Conservation (phyloP, 2,888 invertebrate genomes). For the Saturnia japonica region DNA sequence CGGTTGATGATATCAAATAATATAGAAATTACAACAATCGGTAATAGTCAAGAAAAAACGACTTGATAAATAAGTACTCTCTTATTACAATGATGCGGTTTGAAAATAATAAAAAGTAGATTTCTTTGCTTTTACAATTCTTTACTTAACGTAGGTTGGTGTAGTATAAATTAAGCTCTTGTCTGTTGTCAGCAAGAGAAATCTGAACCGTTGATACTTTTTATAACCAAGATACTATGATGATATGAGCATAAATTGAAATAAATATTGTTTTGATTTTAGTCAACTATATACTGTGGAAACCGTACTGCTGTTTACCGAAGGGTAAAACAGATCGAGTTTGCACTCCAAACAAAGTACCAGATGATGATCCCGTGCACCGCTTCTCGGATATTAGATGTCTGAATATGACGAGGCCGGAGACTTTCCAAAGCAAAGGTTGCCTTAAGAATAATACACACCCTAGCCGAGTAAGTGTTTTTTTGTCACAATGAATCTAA, state of each 20-base stretch:
- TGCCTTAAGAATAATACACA: slow-evolving; percentile 43
- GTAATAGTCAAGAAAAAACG: no score
- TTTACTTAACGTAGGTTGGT: no score
- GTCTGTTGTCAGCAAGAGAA: no score
- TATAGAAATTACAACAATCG: no score
- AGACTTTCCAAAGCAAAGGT: slow-evolving; percentile 50
- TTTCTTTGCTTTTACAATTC: no score
- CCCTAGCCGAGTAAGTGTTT: slow-evolving; percentile 47
- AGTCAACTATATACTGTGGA: slow-evolving; percentile 52
- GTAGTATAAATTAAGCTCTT: no score
- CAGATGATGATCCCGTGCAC: slow-evolving; percentile 52
- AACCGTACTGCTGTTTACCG: slow-evolving; percentile 45
- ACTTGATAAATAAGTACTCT: no score
- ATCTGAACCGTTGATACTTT: background rate
- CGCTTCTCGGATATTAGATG: slow-evolving; percentile 50
- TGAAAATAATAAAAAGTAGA: no score
- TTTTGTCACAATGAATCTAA: background rate
- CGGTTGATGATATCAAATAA: no score
- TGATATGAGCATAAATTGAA: background rate
- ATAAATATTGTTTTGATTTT: background rate
- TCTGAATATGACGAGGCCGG: slow-evolving; percentile 53
- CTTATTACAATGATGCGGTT: no score
- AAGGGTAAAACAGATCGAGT: slow-evolving; percentile 43
- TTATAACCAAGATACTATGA: background rate
- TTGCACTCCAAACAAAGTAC: slow-evolving; percentile 47